A percentile compares a stretch with the other conserved stretches of the same genome.
Conservation (phyloP, 2,113 vertebrate genomes). For the Ciconia boyciana region DNA sequence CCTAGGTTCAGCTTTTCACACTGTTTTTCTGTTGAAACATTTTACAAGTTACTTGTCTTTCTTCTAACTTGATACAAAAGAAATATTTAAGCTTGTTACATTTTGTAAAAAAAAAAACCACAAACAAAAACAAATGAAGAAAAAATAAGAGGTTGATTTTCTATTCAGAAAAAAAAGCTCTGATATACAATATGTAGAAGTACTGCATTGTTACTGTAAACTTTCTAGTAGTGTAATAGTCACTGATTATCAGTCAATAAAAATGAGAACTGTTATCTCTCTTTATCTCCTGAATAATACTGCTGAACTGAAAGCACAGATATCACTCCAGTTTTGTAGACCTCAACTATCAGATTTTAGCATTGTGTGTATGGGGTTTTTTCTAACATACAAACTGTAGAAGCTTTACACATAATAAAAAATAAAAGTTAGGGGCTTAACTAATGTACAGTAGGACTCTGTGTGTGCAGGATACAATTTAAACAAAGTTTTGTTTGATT, state of each 20-base stretch:
- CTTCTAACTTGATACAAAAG: conserved; percentile 25
- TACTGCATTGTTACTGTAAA: conserved; percentile 79
- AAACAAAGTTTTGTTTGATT: conserved; percentile 16
- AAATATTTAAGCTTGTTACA: conserved; percentile 30
- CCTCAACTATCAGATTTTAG: conserved; percentile 64
- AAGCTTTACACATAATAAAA: conserved; percentile 53
- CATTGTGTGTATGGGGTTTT: conserved; percentile 53
- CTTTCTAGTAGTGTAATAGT: conserved; percentile 76
- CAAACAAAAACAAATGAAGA: not conserved
- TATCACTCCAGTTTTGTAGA: conserved; percentile 81
- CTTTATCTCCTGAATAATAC: conserved; percentile 53
- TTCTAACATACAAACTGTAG: conserved; percentile 67
- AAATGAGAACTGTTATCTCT: conserved; percentile 64
- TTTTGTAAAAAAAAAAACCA: conserved; percentile 28
- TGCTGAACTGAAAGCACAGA: conserved; percentile 80
- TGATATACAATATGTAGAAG: conserved; percentile 51
- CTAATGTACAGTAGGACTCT: conserved; percentile 50
- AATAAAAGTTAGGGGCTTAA: conserved; percentile 41
- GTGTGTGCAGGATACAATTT: conserved; percentile 62
- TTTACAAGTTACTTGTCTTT: not conserved
- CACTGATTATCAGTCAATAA: conserved; percentile 61
- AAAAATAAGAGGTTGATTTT: conserved; percentile 63
- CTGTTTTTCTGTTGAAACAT: not conserved
- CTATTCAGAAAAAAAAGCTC: conserved; percentile 66
- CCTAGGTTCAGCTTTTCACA: not conserved